These are phyloP conservation scores for Rhombomys opimus DNA, from an alignment of 2,113 vertebrate genomes.

Conservation along the genomic window DNA sequence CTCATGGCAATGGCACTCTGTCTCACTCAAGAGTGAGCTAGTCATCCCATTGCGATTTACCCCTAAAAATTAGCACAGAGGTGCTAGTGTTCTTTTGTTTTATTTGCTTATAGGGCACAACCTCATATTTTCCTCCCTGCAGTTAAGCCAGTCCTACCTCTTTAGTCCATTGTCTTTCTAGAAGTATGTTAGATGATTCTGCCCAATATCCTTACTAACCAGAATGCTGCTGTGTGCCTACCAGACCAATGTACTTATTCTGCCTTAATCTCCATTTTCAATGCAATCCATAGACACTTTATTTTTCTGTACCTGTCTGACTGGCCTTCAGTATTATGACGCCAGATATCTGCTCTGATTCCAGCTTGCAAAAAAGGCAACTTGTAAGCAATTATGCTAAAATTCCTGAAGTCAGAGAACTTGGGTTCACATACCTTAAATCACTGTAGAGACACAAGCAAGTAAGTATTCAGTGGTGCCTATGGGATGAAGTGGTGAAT, in stretches of 20 bases:
- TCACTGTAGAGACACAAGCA: neutral
- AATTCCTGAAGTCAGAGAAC: neutral
- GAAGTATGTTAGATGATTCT: neutral
- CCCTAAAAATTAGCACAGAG: neutral
- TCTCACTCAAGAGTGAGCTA: neutral
- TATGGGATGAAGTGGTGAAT: neutral
- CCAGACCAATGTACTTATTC: neutral
- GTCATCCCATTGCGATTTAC: neutral
- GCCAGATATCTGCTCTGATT: neutral
- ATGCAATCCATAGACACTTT: neutral
- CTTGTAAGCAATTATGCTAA: neutral
- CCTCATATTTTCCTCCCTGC: neutral
- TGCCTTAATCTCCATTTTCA: neutral
- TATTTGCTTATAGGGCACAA: neutral
- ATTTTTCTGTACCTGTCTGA: neutral
- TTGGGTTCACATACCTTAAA: neutral
- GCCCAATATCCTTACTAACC: neutral
- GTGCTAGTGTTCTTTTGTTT: neutral
- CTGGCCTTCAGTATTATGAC: neutral
- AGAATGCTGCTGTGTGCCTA: neutral
- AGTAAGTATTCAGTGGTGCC: neutral
- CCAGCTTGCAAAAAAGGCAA: neutral
- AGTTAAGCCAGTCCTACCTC: neutral
- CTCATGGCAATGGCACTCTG: fast-evolving
- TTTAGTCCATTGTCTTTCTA: neutral